phyloP scores from a whole-genome alignment of 1,140 invertebrate species.

The Muscidifurax raptorellus region DNA sequence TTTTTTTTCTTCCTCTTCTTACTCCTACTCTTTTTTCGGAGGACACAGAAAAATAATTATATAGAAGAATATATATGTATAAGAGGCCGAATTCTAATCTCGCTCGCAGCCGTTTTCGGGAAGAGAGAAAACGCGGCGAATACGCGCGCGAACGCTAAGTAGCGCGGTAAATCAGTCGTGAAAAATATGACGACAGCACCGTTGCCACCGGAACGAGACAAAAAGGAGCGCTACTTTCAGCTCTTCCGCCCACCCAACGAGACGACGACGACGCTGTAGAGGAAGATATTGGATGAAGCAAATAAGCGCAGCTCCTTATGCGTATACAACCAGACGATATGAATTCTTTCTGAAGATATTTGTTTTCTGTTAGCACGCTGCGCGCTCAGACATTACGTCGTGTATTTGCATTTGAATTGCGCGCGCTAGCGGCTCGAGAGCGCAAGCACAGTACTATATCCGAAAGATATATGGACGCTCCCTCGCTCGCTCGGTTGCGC shows the following conservation, averaged over 20 bases:
- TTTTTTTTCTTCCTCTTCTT: neutral
- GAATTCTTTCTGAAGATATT: slow-evolving; percentile 46
- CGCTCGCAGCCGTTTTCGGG: neutral
- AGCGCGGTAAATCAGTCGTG: slow-evolving; percentile 37
- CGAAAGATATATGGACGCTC: neutral
- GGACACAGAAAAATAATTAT: slow-evolving; percentile 8
- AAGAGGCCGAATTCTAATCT: too few relatives aligned
- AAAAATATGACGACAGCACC: slow-evolving; percentile 26
- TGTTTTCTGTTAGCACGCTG: slow-evolving; percentile 39
- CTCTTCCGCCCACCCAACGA: neutral
- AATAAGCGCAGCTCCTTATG: slow-evolving; percentile 5
- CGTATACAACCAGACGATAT: slow-evolving; percentile 11
- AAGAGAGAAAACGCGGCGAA: too few relatives aligned
- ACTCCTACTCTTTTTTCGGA: neutral
- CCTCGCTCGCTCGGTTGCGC: neutral
- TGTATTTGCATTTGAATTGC: slow-evolving; percentile 47
- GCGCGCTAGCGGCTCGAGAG: neutral
- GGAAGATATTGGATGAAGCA: slow-evolving; percentile 13
- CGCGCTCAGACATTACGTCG: slow-evolving; percentile 33
- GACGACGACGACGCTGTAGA: neutral
- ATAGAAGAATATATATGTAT: too few relatives aligned
- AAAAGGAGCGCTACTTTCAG: slow-evolving; percentile 26
- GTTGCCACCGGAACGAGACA: neutral
- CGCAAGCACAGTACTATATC: neutral
- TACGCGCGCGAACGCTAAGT: slow-evolving; percentile 1